Percentiles rank a stretch among this genome's conserved stretches.
phyloP scores from a whole-genome alignment of 92 coral and sea anemone genomes.

The Palythoa grandiflora region DNA sequence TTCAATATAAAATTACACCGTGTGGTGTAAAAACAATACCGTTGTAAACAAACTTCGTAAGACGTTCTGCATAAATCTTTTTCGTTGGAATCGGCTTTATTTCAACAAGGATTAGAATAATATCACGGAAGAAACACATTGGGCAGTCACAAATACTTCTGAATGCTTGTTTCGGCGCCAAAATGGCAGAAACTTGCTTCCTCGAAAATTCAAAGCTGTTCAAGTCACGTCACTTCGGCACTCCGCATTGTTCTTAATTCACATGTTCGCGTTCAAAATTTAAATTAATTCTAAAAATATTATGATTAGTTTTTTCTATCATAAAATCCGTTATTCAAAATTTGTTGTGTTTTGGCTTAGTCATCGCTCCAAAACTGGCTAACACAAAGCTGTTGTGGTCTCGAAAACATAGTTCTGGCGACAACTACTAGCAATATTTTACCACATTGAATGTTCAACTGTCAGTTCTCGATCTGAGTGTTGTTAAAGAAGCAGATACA shows the following conservation, averaged over 20 bases:
- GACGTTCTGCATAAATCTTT: slow-evolving; percentile 2
- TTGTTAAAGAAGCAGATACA: too few species aligned
- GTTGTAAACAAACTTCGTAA: slow-evolving; percentile 20
- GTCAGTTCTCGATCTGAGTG: neutral
- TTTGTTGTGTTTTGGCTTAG: neutral
- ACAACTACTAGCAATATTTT: neutral
- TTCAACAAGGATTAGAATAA: slow-evolving; percentile 33
- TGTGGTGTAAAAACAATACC: neutral
- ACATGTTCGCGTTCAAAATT: neutral
- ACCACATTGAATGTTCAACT: neutral
- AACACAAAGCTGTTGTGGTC: neutral
- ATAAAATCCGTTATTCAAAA: neutral
- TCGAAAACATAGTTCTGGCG: neutral
- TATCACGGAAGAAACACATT: neutral
- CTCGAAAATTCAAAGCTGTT: neutral
- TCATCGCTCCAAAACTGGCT: neutral
- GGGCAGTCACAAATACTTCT: slow-evolving; percentile 13
- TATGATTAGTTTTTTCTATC: neutral
- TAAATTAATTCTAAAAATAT: neutral
- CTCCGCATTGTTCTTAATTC: neutral
- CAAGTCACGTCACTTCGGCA: slow-evolving; percentile 1
- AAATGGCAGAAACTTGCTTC: neutral
- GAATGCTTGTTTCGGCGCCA: slow-evolving; percentile 35
- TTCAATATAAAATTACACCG: neutral
- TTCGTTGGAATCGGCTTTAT: slow-evolving; percentile 12